Evolutionary conservation across 2,888 invertebrate species (phyloP).

Genomic region (Dynastes grantii): DNA sequence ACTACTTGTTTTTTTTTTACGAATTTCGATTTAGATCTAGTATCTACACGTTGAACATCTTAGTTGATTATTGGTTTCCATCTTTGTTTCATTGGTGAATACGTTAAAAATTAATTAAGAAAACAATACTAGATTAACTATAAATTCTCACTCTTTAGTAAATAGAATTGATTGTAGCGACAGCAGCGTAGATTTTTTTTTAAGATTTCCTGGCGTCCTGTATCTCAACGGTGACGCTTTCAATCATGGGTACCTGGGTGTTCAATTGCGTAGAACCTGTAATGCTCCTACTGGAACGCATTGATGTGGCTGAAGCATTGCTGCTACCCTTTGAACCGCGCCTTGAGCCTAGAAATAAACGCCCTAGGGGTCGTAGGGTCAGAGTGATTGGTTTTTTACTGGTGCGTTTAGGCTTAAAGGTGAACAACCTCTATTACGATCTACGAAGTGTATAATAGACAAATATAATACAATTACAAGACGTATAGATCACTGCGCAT

Average conservation of each 20-base stretch:
- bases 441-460: not conserved
- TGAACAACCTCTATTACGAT: not conserved
- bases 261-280: slow-evolving; percentile 64
- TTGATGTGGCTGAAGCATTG: slow-evolving; percentile 83
- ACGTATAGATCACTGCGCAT: too few species aligned
- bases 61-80: too few species aligned
- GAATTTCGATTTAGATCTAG: too few species aligned
- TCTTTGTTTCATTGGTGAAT: too few species aligned
- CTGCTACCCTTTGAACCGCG: slow-evolving; percentile 85
- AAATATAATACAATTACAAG: too few species aligned
- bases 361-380: slow-evolving; percentile 67
- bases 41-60: too few species aligned
- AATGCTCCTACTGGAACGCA: slow-evolving; percentile 78
- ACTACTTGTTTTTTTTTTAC: too few species aligned
- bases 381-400: slow-evolving; percentile 61
- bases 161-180: slow-evolving; percentile 13
- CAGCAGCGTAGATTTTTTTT: not conserved
- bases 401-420: slow-evolving; percentile 47
- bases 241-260: slow-evolving; percentile 71
- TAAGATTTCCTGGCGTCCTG: slow-evolving; percentile 70
- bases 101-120: too few species aligned
- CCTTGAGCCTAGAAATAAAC: slow-evolving; percentile 74
- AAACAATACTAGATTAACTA: not conserved
- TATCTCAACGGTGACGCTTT: slow-evolving; percentile 84
- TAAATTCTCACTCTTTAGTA: slow-evolving; percentile 5